phyloP scores from a whole-genome alignment of 2,113 vertebrate genomes.

The Oxyruncus cristatus region DNA sequence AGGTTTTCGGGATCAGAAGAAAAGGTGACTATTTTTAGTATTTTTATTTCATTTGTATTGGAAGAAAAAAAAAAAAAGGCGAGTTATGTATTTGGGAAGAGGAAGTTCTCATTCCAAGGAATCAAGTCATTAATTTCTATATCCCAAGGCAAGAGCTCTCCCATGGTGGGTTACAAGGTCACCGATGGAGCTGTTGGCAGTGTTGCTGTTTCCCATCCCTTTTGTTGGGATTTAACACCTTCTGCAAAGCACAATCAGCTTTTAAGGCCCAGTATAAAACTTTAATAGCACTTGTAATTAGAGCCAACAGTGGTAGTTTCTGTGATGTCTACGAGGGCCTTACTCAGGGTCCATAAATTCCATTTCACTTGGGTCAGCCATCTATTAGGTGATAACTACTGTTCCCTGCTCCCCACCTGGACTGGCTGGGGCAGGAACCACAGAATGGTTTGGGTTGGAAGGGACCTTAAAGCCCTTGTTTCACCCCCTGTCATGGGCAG shows the following conservation, averaged over 20 bases:
- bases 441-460: neutral
- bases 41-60: neutral
- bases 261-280: conserved; percentile 40
- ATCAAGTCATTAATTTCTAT: neutral
- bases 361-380: conserved; percentile 14
- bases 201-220: neutral
- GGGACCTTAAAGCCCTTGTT: neutral
- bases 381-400: neutral
- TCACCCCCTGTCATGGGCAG: neutral
- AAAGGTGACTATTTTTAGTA: neutral
- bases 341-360: conserved; percentile 16
- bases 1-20: neutral
- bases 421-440: accelerated
- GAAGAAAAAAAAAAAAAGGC: neutral
- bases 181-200: neutral
- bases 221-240: neutral
- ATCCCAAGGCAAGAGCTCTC: neutral
- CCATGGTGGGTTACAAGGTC: neutral
- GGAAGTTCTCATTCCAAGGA: neutral
- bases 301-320: neutral
- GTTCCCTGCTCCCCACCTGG: neutral
- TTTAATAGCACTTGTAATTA: neutral
- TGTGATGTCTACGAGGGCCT: neutral
- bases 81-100: neutral
- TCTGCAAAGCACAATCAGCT: conserved; percentile 36